Percentiles rank a stretch among this genome's conserved stretches.
phyloP scores from a whole-genome alignment of 2,888 invertebrate species.

The Athalia rosae region DNA sequence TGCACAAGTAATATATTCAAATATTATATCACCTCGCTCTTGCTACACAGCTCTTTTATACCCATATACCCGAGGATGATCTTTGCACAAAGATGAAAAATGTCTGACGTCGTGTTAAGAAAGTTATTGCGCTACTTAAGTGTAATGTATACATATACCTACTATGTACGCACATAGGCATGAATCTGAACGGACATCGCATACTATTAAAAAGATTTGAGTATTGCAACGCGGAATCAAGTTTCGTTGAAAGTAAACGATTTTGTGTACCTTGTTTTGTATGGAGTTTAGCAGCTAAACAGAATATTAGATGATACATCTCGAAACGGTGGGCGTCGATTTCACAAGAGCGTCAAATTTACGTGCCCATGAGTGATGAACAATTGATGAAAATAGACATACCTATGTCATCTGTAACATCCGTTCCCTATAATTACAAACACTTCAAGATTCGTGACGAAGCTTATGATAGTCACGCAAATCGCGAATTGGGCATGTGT shows the following conservation, averaged over 20 bases:
- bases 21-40: not conserved
- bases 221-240: too few species aligned
- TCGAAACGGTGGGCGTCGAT: too few species aligned
- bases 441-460: slow-evolving; percentile 15
- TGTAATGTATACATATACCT: too few species aligned
- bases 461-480: slow-evolving; percentile 14
- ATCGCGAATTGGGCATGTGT: not conserved
- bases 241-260: too few species aligned
- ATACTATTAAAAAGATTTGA: too few species aligned
- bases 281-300: too few species aligned
- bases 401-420: not conserved
- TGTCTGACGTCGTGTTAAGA: not conserved
- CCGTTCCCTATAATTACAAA: not conserved
- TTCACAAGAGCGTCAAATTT: not conserved
- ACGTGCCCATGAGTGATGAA: not conserved
- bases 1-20: not conserved
- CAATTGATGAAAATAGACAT: not conserved
- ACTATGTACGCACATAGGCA: too few species aligned
- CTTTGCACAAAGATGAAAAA: slow-evolving; percentile 6
- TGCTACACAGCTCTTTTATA: not conserved
- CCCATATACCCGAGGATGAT: not conserved
- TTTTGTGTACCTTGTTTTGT: too few species aligned
- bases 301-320: too few species aligned
- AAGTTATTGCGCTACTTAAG: not conserved
- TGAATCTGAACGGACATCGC: too few species aligned